Evolutionary conservation across 1,140 invertebrate species (phyloP).

Genomic region (Frieseomelitta varia): DNA sequence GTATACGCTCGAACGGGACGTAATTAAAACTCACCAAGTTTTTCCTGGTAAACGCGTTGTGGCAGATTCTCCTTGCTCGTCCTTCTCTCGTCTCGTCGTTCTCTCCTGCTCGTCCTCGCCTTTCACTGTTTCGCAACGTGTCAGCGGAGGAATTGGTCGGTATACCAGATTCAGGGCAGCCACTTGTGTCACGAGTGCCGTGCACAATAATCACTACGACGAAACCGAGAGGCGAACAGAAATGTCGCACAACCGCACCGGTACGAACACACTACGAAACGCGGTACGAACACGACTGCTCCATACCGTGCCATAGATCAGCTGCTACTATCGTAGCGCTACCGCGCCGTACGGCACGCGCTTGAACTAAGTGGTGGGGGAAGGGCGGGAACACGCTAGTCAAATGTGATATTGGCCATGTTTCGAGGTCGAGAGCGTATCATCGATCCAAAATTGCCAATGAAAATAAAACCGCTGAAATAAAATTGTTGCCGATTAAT

Average conservation of each 20-base stretch:
- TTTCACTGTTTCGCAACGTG: constrained; percentile 65
- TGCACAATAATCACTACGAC: constrained; percentile 12
- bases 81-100: constrained; percentile 8
- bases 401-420: background rate
- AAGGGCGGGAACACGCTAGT: constrained; percentile 24
- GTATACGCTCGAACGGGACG: background rate
- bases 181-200: constrained; percentile 59
- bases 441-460: background rate
- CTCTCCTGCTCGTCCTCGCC: constrained; percentile 40
- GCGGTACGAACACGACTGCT: constrained; percentile 42
- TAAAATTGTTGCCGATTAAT: background rate
- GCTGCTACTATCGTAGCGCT: constrained; percentile 71
- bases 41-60: constrained; percentile 17
- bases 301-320: constrained; percentile 70
- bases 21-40: constrained; percentile 39
- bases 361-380: constrained; percentile 24
- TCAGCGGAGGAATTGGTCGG: constrained; percentile 17
- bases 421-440: background rate
- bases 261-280: constrained; percentile 46
- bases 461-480: background rate
- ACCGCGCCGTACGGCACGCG: constrained; percentile 10
- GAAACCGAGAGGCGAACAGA: background rate
- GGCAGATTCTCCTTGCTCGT: background rate
- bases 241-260: constrained; percentile 44
- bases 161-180: constrained; percentile 8